Evolutionary conservation across 1,140 invertebrate species (phyloP), one percentile per base, ranked within the genome.

Genomic region (Paracyclopina nana): DNA sequence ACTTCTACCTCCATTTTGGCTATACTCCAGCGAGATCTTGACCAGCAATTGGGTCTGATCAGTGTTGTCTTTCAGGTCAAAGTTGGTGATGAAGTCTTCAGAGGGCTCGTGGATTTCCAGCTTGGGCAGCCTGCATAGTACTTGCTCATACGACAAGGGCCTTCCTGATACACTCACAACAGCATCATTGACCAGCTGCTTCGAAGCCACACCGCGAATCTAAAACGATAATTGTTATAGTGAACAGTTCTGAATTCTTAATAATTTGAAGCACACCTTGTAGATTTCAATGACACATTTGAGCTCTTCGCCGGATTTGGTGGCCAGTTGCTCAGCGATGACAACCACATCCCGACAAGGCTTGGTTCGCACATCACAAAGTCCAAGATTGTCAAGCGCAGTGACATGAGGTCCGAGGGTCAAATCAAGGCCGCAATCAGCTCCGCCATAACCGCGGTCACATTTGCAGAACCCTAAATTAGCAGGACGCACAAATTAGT

Each of bases 21-120:
- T 40, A 27, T 52, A 52, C 4, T 16, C n/a, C 22, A 38, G 12
- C n/a, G 12, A 27, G 2, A 52, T 27, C 27, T 52, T 52, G 11
- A 43, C 31, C 16, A 45, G 43, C 3, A 52, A 52, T 40, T 40
- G 14, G 8, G 50, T 52, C 6, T 52, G 50, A 45, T 52, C 50
- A 12, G 50, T 52, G 22, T 52, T 52, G 25, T 52, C 50, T 26
- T 40, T 46, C 12, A 52, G 26, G 20, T 52, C 50, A n/a, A 52
- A 52, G 8, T 40, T 52, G 25, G 31, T 11, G 16, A 44, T 6
- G 9, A 24, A 20, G 18, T 52, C 18, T 18, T n/a, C n/a, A n/a
- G n/a, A n/a, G n/a, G 31, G 31, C n/a, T 44, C n/a, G 27, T 52
- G 50, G 28, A 52, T 52, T 9, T 52, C 50, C 14, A 52, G 26